Percentiles rank a stretch among this genome's conserved stretches.
These are phyloP conservation scores for Chaetoderma sp. DNA, from an alignment of 2,888 invertebrate species.

Conservation along the genomic window DNA sequence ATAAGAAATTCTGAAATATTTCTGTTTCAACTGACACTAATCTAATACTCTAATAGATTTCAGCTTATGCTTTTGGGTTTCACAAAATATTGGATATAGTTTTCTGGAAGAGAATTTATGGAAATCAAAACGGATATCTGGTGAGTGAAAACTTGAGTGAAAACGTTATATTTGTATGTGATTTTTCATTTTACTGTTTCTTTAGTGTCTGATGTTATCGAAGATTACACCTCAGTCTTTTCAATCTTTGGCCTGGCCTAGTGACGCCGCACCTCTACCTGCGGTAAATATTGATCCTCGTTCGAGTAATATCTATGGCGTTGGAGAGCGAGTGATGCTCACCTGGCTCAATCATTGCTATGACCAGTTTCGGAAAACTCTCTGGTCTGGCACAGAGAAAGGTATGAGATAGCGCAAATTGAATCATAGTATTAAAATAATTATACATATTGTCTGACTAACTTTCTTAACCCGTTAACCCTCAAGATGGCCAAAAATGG, in stretches of 20 bases:
- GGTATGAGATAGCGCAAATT: slow-evolving; percentile 37
- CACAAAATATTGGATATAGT: too few species aligned
- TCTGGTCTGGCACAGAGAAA: slow-evolving; percentile 62
- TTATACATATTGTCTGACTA: too few species aligned
- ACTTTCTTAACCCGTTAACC: too few species aligned
- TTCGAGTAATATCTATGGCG: slow-evolving; percentile 67
- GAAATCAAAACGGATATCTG: too few species aligned
- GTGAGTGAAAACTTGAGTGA: too few species aligned
- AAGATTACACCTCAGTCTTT: slow-evolving; percentile 65
- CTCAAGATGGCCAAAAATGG: too few species aligned
- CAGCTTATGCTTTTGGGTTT: too few species aligned
- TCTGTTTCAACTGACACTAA: too few species aligned
- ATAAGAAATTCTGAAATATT: too few species aligned
- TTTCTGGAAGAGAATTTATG: too few species aligned
- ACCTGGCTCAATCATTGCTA: slow-evolving; percentile 69
- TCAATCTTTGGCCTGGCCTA: slow-evolving; percentile 53
- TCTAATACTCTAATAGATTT: too few species aligned
- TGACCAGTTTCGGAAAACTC: slow-evolving; percentile 60
- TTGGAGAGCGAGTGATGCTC: slow-evolving; percentile 66
- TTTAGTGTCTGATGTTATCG: slow-evolving; percentile 61
- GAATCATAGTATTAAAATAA: neutral
- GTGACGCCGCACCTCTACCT: slow-evolving; percentile 54
- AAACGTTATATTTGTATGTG: too few species aligned
- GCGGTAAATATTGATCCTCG: slow-evolving; percentile 64
- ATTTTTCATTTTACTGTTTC: slow-evolving; percentile 16